phyloP scores from a whole-genome alignment of 1,140 invertebrate genomes.

The Calliopsis andreniformis region DNA sequence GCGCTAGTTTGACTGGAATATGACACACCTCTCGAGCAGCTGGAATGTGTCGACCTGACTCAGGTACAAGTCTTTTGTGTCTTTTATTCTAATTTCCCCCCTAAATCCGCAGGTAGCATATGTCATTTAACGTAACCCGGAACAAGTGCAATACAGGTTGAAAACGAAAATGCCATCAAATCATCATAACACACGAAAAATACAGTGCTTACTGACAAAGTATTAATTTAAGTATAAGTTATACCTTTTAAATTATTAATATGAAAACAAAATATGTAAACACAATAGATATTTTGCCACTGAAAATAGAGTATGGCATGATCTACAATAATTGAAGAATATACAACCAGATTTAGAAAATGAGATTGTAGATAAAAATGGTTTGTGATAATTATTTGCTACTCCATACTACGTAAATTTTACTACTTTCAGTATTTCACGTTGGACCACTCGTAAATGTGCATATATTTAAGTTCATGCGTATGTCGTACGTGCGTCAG shows the following conservation, averaged over 20 bases:
- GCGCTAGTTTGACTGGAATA: constrained; percentile 41
- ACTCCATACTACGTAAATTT: constrained; percentile 1
- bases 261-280: too few species aligned
- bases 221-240: too few species aligned
- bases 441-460: not conserved
- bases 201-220: too few species aligned
- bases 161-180: not conserved
- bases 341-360: too few species aligned
- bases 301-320: too few species aligned
- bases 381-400: not conserved
- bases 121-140: not conserved
- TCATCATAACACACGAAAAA: not conserved
- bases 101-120: constrained; percentile 23
- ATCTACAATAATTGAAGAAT: too few species aligned
- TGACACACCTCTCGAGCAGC: constrained; percentile 44
- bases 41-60: constrained; percentile 41
- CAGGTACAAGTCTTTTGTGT: constrained; percentile 28
- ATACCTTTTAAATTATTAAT: too few species aligned
- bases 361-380: too few species aligned
- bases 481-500: constrained; percentile 23
- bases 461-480: constrained; percentile 4
- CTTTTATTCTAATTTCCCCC: constrained; percentile 1
- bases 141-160: constrained; percentile 7
- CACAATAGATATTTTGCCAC: too few species aligned
- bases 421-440: constrained; percentile 14